phyloP scores from a whole-genome alignment of 2,797 vertebrate species.

The Anolis apletophallus region DNA sequence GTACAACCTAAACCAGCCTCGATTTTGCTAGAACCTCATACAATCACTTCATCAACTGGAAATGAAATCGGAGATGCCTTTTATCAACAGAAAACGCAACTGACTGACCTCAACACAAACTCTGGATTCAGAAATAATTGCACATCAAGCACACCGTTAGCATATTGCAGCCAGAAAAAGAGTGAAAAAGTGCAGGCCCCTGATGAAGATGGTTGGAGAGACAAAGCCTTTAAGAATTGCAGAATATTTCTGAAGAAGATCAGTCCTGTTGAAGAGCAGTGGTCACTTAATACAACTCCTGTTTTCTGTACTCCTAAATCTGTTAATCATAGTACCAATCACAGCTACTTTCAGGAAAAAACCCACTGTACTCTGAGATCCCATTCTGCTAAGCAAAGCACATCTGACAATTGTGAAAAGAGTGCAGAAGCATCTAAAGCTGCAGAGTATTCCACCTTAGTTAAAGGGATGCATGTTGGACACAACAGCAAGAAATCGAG shows the following conservation, averaged over 20 bases:
- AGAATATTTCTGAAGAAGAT: conserved; percentile 96
- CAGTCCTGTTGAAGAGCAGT: conserved; percentile 86
- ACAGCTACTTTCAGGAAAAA: conserved; percentile 70
- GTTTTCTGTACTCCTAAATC: conserved; percentile 73
- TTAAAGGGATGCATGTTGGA: conserved; percentile 62
- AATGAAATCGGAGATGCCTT: conserved; percentile 66
- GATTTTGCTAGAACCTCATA: conserved; percentile 59
- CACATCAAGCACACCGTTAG: conserved; percentile 69
- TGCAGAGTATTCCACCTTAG: conserved; percentile 64
- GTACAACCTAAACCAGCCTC: conserved; percentile 59
- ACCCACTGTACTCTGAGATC: conserved; percentile 75
- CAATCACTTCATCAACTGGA: conserved; percentile 60
- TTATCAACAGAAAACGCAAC: conserved; percentile 66
- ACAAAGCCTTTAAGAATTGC: conserved; percentile 91
- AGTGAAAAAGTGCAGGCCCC: conserved; percentile 71
- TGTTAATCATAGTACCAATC: conserved; percentile 64
- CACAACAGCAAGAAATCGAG: conserved; percentile 70
- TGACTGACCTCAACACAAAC: conserved; percentile 67
- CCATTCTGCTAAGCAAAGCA: conserved; percentile 69
- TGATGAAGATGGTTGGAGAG: conserved; percentile 82
- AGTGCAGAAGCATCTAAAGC: conserved; percentile 65
- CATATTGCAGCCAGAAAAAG: conserved; percentile 68
- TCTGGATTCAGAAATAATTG: conserved; percentile 66
- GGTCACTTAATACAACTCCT: conserved; percentile 76
- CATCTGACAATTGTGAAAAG: conserved; percentile 64